Evolutionary conservation across 1,140 invertebrate genomes (phyloP), one percentile per base, ranked within the genome.

Genomic region (Pseudoatta argentina): DNA sequence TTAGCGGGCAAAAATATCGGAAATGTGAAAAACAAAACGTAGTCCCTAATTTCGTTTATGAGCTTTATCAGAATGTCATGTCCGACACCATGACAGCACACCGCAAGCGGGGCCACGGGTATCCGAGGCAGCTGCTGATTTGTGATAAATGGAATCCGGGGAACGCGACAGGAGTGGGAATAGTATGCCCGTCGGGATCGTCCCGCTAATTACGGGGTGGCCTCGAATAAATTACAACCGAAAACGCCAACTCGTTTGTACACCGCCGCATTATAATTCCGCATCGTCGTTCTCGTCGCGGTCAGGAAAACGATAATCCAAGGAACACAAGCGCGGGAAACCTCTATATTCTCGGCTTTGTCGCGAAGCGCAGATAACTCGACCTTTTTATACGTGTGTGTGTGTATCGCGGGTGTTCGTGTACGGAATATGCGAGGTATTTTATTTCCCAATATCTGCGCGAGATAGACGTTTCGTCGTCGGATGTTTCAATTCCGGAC

Each of bases 131-230:
- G 92, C 93, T 93, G 93, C 91, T 93, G 93, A 94, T 93, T 94
- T 88, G 91, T 93, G 93, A 94, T 94, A 94, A 94, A 94, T 92
- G 93, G 92, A 94, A 93, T 93, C 87, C 90, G 77, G 92, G 86
- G 93, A 93, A 92, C 91, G 92, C 89, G 92, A 89, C 75, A 86
- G 85, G 83, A 88, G 89, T 87, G 91, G 90, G 88, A 89, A 93
- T 92, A 93, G 91, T 91, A 93, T 91, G 90, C 91, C 91, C 88
- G 79, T 61, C 82, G 90, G 92, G 92, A n/a, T 92, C 90, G 88
- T 90, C 73, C 91, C 91, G 91, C 93, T 94, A 94, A 94, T 94
- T 94, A 93, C 93, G 91, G 88, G 90, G 86, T 93, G 88, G 86
- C 87, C 91, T 83, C 88, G 92, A 94, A 94, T 93, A 94, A 94